Evolutionary conservation across 2,113 vertebrate genomes (phyloP).

Genomic region (Anhinga anhinga): DNA sequence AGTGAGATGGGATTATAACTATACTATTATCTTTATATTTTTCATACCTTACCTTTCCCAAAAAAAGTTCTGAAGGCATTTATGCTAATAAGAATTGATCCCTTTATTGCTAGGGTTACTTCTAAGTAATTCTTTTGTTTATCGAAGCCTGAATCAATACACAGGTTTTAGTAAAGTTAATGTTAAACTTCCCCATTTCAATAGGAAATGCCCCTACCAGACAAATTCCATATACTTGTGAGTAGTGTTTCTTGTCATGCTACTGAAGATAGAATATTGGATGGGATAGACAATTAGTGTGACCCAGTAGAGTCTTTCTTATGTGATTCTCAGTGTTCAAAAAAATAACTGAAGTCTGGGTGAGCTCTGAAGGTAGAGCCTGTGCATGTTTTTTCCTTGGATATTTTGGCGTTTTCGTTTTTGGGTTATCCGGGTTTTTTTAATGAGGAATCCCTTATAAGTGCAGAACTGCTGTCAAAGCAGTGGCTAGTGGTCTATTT

Average conservation of each 20-base stretch:
- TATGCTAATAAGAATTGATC: not conserved
- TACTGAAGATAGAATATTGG: not conserved
- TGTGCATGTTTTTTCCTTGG: not conserved
- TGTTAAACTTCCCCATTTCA: not conserved
- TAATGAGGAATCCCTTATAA: not conserved
- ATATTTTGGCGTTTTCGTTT: not conserved
- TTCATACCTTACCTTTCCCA: not conserved
- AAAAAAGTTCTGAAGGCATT: not conserved
- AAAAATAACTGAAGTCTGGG: not conserved
- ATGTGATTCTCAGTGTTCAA: not conserved
- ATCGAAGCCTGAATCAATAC: not conserved
- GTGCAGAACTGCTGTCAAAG: not conserved
- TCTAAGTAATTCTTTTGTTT: not conserved
- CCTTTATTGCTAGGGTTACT: not conserved
- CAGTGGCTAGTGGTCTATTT: not conserved
- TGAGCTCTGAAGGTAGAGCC: not conserved
- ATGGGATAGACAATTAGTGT: not conserved
- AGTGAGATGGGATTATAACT: not conserved
- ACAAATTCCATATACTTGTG: not conserved
- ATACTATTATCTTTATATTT: not conserved
- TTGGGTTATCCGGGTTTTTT: not conserved
- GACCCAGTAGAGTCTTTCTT: not conserved
- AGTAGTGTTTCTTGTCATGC: not conserved
- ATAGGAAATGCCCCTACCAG: not conserved
- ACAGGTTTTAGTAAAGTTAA: not conserved